Evolutionary conservation across 2,113 vertebrate species (phyloP).

Genomic region (Peromyscus polionotus): DNA sequence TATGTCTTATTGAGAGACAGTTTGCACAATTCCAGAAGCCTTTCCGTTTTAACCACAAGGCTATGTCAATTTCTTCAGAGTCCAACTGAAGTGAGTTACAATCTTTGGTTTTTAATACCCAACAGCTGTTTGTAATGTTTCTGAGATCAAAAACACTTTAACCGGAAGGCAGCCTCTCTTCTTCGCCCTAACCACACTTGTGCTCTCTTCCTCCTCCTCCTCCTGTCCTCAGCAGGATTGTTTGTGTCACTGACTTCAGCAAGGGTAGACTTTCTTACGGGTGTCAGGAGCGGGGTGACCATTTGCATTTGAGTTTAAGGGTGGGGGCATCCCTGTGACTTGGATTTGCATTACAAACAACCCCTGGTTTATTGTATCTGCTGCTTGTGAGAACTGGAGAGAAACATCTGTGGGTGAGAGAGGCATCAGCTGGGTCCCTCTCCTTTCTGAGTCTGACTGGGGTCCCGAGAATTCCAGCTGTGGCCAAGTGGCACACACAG

Average conservation of each 20-base stretch:
- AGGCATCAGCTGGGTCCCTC: neutral
- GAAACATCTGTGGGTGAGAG: conserved; percentile 44
- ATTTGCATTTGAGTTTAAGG: conserved; percentile 72
- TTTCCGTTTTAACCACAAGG: conserved; percentile 82
- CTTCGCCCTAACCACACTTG: conserved; percentile 15
- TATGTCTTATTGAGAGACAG: conserved; percentile 66
- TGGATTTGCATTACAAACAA: conserved; percentile 86
- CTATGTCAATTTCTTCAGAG: conserved; percentile 75
- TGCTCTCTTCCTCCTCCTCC: conserved; percentile 33
- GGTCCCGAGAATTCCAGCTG: neutral
- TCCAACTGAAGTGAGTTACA: conserved; percentile 74
- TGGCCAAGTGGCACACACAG: neutral
- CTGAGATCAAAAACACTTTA: conserved; percentile 74
- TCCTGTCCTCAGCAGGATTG: conserved; percentile 11
- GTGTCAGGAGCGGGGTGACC: conserved; percentile 65
- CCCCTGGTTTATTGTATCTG: conserved; percentile 80
- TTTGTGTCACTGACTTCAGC: neutral
- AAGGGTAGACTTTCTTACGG: conserved; percentile 27
- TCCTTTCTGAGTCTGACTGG: neutral
- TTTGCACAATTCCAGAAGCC: conserved; percentile 83
- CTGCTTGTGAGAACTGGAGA: conserved; percentile 76
- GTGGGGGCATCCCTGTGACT: conserved; percentile 54
- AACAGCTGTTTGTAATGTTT: conserved; percentile 77
- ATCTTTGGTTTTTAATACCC: conserved; percentile 72
- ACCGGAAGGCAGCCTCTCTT: conserved; percentile 73